Evolutionary conservation across 2,797 vertebrate genomes (phyloP), one percentile per base, ranked within the genome.

Genomic region (Pampus argenteus): DNA sequence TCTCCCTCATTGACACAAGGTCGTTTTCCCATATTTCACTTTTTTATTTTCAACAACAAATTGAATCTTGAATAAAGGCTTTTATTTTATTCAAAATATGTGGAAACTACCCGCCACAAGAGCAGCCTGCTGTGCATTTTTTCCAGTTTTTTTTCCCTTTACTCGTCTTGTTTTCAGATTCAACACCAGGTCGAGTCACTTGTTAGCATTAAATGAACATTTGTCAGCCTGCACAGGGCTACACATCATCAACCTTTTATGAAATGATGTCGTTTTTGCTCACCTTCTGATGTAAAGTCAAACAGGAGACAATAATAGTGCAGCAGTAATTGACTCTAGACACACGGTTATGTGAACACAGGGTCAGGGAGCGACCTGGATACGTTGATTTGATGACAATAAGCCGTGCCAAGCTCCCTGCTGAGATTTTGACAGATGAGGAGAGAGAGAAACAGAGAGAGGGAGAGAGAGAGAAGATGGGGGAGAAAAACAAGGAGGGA

Each of bases 341-440:
- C 65, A 38, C 5, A 2, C 42, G 28, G 57, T 58, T 60, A 44
- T 9, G 14, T 11, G 8, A 48, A 44, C 25, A 0, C 28, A 6
- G 60, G 84, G 79, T 88, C 74, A 76, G 34, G 66, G 42, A 71
- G 42, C 18, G 9, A 64, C 67, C 54, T 3, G n/a, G 45, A 67
- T 60, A 36, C 34, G 54, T 66, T 73, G 71, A 82, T 71, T 69
- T 66, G 79, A 80, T 59, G 71, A 83, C 86, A 82, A 76, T 84
- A 84, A 84, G 71, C 64, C 31, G 22, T 10, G 66, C 5, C 29
- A 8, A 60, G 34, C 61, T 79, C 36, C 68, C 57, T 2, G 34
- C 66, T 29, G 66, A 74, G 69, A 9, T 29, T 74, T 36, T 69
- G 75, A 67, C 55, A 58, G 61, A n/a, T 26, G 8, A 18, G 40